Evolutionary conservation across 2,113 vertebrate genomes (phyloP).

Genomic region (Tretioscincus oriximinensis): DNA sequence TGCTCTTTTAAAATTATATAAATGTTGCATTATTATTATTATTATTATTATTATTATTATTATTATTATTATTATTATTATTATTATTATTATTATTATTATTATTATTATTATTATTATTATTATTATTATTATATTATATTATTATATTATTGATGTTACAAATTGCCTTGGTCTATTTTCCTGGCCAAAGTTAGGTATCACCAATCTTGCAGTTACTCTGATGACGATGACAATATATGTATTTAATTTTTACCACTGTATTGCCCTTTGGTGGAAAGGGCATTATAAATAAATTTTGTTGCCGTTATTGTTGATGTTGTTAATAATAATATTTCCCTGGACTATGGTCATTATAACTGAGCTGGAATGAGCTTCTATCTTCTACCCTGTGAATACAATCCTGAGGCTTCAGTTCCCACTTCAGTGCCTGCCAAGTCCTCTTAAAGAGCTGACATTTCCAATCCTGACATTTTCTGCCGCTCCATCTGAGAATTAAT

Average conservation of each 20-base stretch:
- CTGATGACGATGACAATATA: background rate
- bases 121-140: no score
- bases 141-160: no score
- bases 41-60: no score
- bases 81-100: no score
- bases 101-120: no score
- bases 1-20: background rate
- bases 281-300: no score
- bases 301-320: no score
- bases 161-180: background rate
- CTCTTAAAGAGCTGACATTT: constrained; percentile 71
- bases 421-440: constrained; percentile 68
- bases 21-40: no score
- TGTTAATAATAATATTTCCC: background rate
- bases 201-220: background rate
- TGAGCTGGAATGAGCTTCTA: constrained; percentile 45
- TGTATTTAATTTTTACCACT: no score
- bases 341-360: constrained; percentile 12
- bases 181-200: background rate
- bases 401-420: constrained; percentile 52
- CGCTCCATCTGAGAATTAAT: constrained; percentile 72
- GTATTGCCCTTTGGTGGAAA: no score
- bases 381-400: constrained; percentile 43
- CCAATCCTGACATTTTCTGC: constrained; percentile 71
- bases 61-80: no score